Evolutionary conservation across 2,888 invertebrate species (phyloP).

Genomic region (Mongoloraphidia duomilia): DNA sequence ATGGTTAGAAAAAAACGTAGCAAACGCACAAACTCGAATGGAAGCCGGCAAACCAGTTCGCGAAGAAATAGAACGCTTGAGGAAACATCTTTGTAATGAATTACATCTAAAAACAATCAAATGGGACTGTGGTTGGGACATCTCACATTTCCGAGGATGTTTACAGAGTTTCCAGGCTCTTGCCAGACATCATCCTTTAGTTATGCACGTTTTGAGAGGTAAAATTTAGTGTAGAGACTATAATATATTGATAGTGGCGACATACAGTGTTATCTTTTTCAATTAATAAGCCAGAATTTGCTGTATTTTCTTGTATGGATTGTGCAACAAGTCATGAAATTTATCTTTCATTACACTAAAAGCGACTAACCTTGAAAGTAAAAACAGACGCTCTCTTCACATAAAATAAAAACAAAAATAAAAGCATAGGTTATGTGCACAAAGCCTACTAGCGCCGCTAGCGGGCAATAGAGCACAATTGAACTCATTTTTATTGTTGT

Average conservation of each 20-base stretch:
- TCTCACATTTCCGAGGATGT: slow-evolving; percentile 81
- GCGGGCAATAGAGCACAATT: too few relatives aligned
- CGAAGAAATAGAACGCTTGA: slow-evolving; percentile 58
- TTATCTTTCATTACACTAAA: too few relatives aligned
- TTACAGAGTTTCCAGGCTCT: slow-evolving; percentile 68
- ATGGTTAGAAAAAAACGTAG: slow-evolving; percentile 61
- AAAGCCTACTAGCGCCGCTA: too few relatives aligned
- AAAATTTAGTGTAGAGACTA: not conserved
- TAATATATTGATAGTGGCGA: not conserved
- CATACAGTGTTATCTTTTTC: not conserved
- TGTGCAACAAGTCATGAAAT: too few relatives aligned
- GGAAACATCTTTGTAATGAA: slow-evolving; percentile 39
- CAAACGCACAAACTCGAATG: slow-evolving; percentile 49
- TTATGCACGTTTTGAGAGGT: slow-evolving; percentile 52
- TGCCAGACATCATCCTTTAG: slow-evolving; percentile 55
- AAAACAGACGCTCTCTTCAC: too few relatives aligned
- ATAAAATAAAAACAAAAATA: too few relatives aligned
- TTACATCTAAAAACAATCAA: slow-evolving; percentile 44
- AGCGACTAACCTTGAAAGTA: too few relatives aligned
- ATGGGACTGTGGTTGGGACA: slow-evolving; percentile 81
- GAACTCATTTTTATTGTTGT: too few relatives aligned
- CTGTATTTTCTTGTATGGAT: not conserved
- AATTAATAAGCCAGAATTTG: not conserved
- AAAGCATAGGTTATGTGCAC: too few relatives aligned
- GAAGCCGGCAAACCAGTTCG: slow-evolving; percentile 49